Percentiles rank a stretch among this genome's conserved stretches.
phyloP scores from a whole-genome alignment of 2,797 vertebrate species.

The Malacoctenus gilli region DNA sequence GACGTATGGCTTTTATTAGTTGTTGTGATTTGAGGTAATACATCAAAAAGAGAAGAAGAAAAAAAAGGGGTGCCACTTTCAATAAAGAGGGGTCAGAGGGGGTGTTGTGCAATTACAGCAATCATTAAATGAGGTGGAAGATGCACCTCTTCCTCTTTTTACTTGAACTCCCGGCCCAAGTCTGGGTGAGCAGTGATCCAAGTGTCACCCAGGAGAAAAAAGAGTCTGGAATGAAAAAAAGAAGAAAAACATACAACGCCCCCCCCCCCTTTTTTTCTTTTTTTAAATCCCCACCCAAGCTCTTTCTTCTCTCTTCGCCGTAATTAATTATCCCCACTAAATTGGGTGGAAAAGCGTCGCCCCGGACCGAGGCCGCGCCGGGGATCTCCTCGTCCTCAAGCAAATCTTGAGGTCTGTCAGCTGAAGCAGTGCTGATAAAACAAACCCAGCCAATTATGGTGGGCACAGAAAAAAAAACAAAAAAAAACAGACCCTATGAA shows the following conservation, averaged over 20 bases:
- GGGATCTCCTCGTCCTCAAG: constrained; percentile 21
- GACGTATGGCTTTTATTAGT: constrained; percentile 64
- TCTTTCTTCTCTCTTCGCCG: constrained; percentile 6
- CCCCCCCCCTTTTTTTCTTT: not conserved
- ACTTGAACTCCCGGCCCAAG: no score
- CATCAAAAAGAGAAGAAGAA: constrained; percentile 38
- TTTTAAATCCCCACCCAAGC: constrained; percentile 2
- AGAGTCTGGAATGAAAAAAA: fast-evolving
- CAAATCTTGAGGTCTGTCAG: constrained; percentile 30
- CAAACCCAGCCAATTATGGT: constrained; percentile 19
- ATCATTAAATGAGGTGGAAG: constrained; percentile 61
- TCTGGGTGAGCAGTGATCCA: constrained; percentile 30
- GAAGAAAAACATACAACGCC: not conserved
- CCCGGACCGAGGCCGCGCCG: constrained; percentile 8
- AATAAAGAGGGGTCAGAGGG: constrained; percentile 60
- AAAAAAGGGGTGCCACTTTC: constrained; percentile 14
- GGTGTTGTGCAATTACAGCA: constrained; percentile 55
- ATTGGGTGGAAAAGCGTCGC: constrained; percentile 32
- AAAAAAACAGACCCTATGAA: constrained; percentile 29
- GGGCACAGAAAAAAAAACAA: no score
- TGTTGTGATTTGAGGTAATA: constrained; percentile 53
- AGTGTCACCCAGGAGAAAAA: not conserved
- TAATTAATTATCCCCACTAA: constrained; percentile 57
- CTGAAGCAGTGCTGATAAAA: constrained; percentile 40
- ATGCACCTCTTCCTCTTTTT: constrained; percentile 14